These are phyloP conservation scores for Xanthia togata DNA, from an alignment of 2,888 invertebrate species.

Conservation along the genomic window DNA sequence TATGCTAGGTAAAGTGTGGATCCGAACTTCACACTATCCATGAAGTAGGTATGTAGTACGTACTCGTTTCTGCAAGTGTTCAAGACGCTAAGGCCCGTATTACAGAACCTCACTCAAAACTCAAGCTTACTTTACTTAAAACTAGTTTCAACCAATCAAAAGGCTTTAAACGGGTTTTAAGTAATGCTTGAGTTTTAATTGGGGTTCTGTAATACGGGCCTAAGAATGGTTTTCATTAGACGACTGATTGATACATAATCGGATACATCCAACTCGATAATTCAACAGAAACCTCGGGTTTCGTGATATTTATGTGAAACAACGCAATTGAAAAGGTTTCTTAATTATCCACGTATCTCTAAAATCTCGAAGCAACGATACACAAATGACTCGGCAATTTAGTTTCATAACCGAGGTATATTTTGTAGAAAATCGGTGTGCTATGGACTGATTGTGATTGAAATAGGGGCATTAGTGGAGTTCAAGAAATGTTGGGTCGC, in stretches of 20 bases:
- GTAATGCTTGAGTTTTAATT: too few species aligned
- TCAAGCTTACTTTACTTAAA: too few species aligned
- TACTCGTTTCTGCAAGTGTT: neutral
- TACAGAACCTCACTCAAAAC: too few species aligned
- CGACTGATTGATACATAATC: neutral
- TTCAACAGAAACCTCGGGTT: neutral
- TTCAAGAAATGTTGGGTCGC: constrained; percentile 17
- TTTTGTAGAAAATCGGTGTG: constrained; percentile 48
- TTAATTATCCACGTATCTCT: constrained; percentile 17
- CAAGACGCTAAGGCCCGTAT: neutral
- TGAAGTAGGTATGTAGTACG: neutral
- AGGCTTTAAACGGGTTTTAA: too few species aligned
- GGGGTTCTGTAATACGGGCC: too few species aligned
- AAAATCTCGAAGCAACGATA: constrained; percentile 30
- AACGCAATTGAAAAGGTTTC: neutral
- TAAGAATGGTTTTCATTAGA: neutral
- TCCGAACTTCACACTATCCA: neutral
- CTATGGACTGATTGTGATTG: constrained; percentile 36
- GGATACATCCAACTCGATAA: neutral
- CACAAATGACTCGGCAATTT: constrained; percentile 59
- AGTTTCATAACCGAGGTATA: constrained; percentile 63
- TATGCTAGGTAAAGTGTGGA: neutral
- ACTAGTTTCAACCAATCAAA: too few species aligned
- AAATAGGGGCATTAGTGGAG: constrained; percentile 36
- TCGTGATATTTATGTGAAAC: neutral